Evolutionary conservation across 2,888 invertebrate species (phyloP).

Genomic region (Caenorhabditis macrosperma): DNA sequence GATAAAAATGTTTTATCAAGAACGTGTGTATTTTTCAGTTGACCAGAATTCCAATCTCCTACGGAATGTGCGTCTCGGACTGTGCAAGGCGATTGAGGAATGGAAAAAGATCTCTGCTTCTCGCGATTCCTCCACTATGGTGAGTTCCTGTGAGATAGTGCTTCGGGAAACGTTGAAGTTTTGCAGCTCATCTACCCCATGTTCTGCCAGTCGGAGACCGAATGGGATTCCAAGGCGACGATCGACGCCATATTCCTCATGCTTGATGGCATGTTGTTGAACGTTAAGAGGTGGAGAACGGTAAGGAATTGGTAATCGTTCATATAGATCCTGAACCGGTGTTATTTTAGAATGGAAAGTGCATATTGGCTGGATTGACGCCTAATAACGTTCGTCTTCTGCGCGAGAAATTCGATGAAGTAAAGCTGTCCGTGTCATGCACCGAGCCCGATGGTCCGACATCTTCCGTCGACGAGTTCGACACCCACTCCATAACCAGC

Average conservation of each 20-base stretch:
- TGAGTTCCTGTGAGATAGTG: background rate
- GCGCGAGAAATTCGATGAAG: constrained; percentile 30
- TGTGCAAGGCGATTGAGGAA: constrained; percentile 44
- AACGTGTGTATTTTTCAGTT: constrained; percentile 9
- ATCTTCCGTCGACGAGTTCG: constrained; percentile 12
- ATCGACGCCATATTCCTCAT: constrained; percentile 50
- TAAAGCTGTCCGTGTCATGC: constrained; percentile 27
- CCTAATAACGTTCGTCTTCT: constrained; percentile 30
- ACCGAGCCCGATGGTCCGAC: constrained; percentile 9
- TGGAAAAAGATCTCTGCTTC: constrained; percentile 32
- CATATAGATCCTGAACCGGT: background rate
- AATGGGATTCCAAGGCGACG: constrained; percentile 54
- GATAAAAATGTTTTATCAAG: background rate
- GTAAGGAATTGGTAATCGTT: background rate
- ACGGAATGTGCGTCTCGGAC: constrained; percentile 31
- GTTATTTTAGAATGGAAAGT: constrained; percentile 44
- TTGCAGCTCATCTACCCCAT: constrained; percentile 53
- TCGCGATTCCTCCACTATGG: constrained; percentile 34
- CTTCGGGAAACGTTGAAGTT: background rate
- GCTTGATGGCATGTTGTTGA: constrained; percentile 48
- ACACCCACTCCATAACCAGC: constrained; percentile 24
- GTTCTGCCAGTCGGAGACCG: constrained; percentile 47
- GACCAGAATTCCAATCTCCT: constrained; percentile 16
- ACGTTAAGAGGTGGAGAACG: constrained; percentile 38
- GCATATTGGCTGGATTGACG: constrained; percentile 52